Base-by-base conservation (phyloP, 2,888 invertebrate genomes). In the Drosophila anomelani region DNA sequence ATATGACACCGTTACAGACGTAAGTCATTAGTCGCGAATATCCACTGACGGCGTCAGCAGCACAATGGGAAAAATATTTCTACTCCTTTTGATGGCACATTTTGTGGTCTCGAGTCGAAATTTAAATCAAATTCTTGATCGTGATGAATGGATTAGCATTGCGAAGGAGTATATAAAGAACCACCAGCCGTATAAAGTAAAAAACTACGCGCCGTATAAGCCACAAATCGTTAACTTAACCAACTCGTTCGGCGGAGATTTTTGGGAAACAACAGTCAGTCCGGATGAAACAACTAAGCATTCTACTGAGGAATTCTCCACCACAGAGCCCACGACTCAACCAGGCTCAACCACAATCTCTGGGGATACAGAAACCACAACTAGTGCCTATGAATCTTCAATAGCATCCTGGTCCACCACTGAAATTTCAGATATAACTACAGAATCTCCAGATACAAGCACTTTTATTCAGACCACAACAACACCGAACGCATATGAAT, bases 151-250 rank as follows among this genome's bases (percentile, higher is more conserved):
- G 80, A 59, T 80, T 20, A 78, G 55, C 17, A 20, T 81, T 5
- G 78, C 82, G 0, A 78, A 89, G 17, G 55, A 79, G 12, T 60
- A 80, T 29, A 73, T 85, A 10, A 66, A 53, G 4, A 79, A 78
- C 20, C 76, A 76, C 36, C 81, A 85, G 12, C 73, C 78, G 0
- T 80, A 79, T 49, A 68, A 54, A 17, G 75, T 74, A 0, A 83
- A 79, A 62, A 73, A 57, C 32, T 91, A 88, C 61, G 32, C 34
- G 12, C 80, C 89, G 0, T 91, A 82, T 38, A 70, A 9, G 1
- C 79, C 90, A 17, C 15, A 53, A 8, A 72, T 62, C 5, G 47
- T 51, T n/a, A 60, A 60, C 26, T 3, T 41, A 4, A 74, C 51
- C 12, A 49, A 41, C 29, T 12, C 41, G n/a, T 20, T 47, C 5